These are phyloP conservation scores for Cyprinella venusta DNA, from an alignment of 2,797 vertebrate species.

Conservation along the genomic window DNA sequence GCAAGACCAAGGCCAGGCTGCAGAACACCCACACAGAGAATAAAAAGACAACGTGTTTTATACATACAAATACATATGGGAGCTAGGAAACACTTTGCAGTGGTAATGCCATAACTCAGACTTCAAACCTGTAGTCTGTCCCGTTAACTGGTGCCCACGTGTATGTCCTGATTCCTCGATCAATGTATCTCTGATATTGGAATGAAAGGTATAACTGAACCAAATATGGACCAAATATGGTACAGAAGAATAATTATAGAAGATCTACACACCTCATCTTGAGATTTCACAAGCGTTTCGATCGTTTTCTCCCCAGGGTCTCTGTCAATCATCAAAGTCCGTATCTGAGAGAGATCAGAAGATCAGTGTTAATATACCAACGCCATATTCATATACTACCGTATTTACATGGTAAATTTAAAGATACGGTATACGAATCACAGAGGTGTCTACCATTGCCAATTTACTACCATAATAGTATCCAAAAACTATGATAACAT, in stretches of 20 bases:
- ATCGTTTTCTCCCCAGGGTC: slow-evolving; percentile 90
- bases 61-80: neutral
- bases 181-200: slow-evolving; percentile 91
- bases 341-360: slow-evolving; percentile 80
- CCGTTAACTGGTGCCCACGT: slow-evolving; percentile 96
- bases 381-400: neutral
- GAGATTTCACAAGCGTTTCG: slow-evolving; percentile 93
- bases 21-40: slow-evolving; percentile 17
- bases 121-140: slow-evolving; percentile 89
- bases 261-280: slow-evolving; percentile 89
- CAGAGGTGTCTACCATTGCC: neutral
- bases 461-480: neutral
- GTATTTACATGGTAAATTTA: neutral
- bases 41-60: slow-evolving; percentile 43
- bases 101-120: slow-evolving; percentile 15
- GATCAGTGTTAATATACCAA: neutral
- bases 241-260: neutral
- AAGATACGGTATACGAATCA: neutral
- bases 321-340: slow-evolving; percentile 95
- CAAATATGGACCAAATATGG: neutral
- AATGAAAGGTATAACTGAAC: neutral
- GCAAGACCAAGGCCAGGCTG: slow-evolving; percentile 95
- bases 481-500: neutral
- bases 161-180: slow-evolving; percentile 92
- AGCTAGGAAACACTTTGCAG: slow-evolving; percentile 25